These are phyloP conservation scores for Styela plicata DNA, from an alignment of 23 tunicate genomes.

Conservation along the genomic window DNA sequence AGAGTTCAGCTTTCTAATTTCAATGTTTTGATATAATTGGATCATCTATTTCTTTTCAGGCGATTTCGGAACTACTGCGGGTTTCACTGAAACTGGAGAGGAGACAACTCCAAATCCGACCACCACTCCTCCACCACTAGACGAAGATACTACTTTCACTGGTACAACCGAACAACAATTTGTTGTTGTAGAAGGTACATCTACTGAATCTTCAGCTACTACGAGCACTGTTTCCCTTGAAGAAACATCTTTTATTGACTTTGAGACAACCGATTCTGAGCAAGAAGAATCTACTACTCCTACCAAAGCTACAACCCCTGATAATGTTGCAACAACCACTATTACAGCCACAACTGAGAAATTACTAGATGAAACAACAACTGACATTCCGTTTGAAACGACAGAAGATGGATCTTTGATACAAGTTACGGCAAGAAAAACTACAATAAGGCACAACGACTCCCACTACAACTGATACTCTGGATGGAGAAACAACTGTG, in stretches of 20 bases:
- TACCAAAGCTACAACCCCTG: neutral
- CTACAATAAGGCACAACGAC: too few species aligned
- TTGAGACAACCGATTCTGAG: neutral
- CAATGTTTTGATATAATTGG: too few species aligned
- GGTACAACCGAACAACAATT: neutral
- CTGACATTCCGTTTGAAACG: too few species aligned
- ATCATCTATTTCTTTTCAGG: neutral
- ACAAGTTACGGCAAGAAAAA: too few species aligned
- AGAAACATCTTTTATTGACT: neutral
- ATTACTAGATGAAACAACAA: neutral
- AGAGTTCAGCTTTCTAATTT: too few species aligned
- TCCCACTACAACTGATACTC: neutral
- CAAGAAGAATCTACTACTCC: neutral
- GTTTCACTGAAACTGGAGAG: neutral
- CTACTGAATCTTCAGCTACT: neutral
- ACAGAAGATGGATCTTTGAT: too few species aligned
- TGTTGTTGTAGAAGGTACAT: neutral
- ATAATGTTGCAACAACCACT: neutral
- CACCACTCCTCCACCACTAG: neutral
- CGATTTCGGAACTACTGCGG: neutral
- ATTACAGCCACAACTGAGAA: neutral
- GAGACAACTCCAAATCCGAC: neutral
- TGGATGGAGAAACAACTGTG: neutral
- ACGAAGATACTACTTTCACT: neutral
- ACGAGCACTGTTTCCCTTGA: neutral